phyloP scores from a whole-genome alignment of 2,888 invertebrate species.

The Pyrochroa serraticornis region DNA sequence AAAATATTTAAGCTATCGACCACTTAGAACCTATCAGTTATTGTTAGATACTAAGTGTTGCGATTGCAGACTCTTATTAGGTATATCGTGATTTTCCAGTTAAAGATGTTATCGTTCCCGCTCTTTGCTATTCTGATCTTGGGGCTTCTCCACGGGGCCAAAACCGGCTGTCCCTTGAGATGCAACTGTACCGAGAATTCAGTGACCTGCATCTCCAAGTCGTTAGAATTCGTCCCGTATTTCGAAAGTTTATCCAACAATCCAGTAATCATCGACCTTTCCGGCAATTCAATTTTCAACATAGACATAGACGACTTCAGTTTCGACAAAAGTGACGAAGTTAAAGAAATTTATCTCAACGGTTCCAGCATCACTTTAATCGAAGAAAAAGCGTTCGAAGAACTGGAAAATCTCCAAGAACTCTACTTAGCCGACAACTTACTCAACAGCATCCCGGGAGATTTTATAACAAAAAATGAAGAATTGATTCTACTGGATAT shows the following conservation, averaged over 20 bases:
- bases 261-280: slow-evolving; percentile 50
- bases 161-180: slow-evolving; percentile 39
- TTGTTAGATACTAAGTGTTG: not conserved
- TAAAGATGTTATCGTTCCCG: not conserved
- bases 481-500: slow-evolving; percentile 49
- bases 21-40: not conserved
- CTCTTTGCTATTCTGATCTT: slow-evolving; percentile 4
- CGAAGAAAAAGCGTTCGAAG: slow-evolving; percentile 46
- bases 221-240: slow-evolving; percentile 46
- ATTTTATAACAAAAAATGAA: slow-evolving; percentile 44
- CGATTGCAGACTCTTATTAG: not conserved
- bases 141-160: slow-evolving; percentile 3
- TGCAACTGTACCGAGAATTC: slow-evolving; percentile 47
- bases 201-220: slow-evolving; percentile 45
- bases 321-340: slow-evolving; percentile 43
- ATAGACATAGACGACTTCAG: slow-evolving; percentile 45
- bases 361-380: slow-evolving; percentile 47
- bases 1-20: not conserved
- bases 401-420: slow-evolving; percentile 48
- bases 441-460: slow-evolving; percentile 44
- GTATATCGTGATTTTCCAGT: not conserved
- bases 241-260: slow-evolving; percentile 42
- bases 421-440: slow-evolving; percentile 51
- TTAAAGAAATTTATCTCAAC: slow-evolving; percentile 50
- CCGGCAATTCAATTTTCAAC: slow-evolving; percentile 49